Evolutionary conservation across 2,888 invertebrate species (phyloP).

Genomic region (Plebejus argus): DNA sequence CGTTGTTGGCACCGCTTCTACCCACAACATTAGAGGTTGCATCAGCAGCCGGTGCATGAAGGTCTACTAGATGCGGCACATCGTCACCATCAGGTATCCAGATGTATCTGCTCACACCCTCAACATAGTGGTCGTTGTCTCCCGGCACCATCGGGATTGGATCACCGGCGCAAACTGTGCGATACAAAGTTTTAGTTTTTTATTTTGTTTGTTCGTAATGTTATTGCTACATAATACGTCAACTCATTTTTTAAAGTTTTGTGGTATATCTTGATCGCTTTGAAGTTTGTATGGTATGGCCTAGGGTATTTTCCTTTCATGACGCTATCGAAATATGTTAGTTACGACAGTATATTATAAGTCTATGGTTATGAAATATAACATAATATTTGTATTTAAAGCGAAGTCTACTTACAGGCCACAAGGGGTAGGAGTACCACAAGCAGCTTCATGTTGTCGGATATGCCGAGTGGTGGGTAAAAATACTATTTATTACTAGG

Average conservation of each 20-base stretch:
- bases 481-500: conserved; percentile 2
- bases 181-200: background rate
- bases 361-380: too few species aligned
- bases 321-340: too few species aligned
- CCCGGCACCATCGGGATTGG: conserved; percentile 47
- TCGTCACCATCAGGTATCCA: conserved; percentile 56
- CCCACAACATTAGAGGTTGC: conserved; percentile 33
- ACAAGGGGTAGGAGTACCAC: conserved; percentile 24
- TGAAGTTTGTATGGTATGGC: too few species aligned
- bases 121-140: conserved; percentile 53
- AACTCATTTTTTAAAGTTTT: too few species aligned
- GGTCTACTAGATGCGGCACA: conserved; percentile 50
- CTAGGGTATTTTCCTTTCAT: too few species aligned
- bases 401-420: conserved; percentile 34
- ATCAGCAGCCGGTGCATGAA: conserved; percentile 47
- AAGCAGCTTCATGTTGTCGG: conserved; percentile 27
- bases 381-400: background rate
- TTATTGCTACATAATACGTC: too few species aligned
- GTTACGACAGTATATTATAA: too few species aligned
- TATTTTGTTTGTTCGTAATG: too few species aligned
- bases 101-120: conserved; percentile 54
- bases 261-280: too few species aligned
- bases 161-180: conserved; percentile 35
- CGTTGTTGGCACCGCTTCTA: conserved; percentile 51
- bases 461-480: background rate